Conservation (phyloP, 2,113 vertebrate species). For the Eptatretus burgeri region DNA sequence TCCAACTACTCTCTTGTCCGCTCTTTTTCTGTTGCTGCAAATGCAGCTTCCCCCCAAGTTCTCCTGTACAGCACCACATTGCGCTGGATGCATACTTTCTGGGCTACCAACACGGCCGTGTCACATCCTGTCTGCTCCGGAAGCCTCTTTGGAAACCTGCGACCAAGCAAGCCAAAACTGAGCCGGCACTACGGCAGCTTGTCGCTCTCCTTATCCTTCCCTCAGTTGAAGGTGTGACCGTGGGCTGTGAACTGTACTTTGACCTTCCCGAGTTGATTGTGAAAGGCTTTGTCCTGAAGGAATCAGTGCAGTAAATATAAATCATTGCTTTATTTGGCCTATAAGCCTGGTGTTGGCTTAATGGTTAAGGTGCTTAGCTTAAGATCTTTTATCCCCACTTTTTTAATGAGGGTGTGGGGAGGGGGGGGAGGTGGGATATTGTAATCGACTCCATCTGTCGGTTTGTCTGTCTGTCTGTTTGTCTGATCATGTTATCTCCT, state of each 20-base stretch:
- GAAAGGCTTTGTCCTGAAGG: no score
- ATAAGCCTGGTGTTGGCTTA: no score
- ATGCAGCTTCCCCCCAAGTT: conserved; percentile 42
- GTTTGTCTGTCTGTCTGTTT: no score
- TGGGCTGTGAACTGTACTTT: neutral
- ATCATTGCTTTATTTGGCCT: no score
- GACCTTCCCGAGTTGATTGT: no score
- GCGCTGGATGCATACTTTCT: conserved; percentile 99
- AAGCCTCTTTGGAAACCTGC: conserved; percentile 68
- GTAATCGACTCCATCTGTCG: no score
- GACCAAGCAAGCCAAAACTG: conserved; percentile 61
- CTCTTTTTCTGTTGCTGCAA: conserved; percentile 16
- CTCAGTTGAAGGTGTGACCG: conserved; percentile 37
- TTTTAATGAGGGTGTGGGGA: no score
- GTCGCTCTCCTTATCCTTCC: conserved; percentile 63
- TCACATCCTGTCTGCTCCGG: conserved; percentile 79
- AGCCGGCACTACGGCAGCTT: conserved; percentile 89
- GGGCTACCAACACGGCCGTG: conserved; percentile 75
- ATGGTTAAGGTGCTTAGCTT: no score
- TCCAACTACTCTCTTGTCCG: neutral
- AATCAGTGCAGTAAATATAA: no score
- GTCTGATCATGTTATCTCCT: no score
- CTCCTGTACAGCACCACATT: conserved; percentile 87
- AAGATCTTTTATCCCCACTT: no score
- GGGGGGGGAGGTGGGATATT: no score